phyloP scores from a whole-genome alignment of 2,113 vertebrate species.

The Xiphophorus maculatus region DNA sequence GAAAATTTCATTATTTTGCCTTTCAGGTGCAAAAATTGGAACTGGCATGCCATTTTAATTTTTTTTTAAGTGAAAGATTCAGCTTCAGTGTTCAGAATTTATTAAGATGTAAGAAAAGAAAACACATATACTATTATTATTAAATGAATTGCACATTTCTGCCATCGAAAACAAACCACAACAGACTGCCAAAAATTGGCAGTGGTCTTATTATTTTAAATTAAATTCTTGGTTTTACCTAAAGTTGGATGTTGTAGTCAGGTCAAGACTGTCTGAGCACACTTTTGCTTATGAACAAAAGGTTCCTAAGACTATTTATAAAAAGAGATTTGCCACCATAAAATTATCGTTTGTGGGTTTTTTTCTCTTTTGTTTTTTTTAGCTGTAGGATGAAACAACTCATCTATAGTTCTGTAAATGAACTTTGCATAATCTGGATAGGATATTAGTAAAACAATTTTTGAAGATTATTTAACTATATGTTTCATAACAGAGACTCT shows the following conservation, averaged over 20 bases:
- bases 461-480: background rate
- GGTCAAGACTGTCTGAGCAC: background rate
- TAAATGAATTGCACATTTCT: no score
- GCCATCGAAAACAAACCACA: background rate
- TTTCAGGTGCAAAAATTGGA: background rate
- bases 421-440: slow-evolving; percentile 1
- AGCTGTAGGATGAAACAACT: background rate
- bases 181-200: background rate
- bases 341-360: background rate
- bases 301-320: background rate
- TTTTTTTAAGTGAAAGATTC: background rate
- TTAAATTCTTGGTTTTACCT: no score
- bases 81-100: no score
- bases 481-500: background rate
- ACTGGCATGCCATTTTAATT: background rate
- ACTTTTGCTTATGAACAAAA: background rate
- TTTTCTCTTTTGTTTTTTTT: no score
- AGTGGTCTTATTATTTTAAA: no score
- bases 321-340: background rate
- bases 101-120: no score
- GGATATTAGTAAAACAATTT: background rate
- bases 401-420: background rate
- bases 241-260: background rate
- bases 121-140: no score
- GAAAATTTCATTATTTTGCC: background rate